phyloP scores from a whole-genome alignment of 2,113 vertebrate species.

The Tichodroma muraria region DNA sequence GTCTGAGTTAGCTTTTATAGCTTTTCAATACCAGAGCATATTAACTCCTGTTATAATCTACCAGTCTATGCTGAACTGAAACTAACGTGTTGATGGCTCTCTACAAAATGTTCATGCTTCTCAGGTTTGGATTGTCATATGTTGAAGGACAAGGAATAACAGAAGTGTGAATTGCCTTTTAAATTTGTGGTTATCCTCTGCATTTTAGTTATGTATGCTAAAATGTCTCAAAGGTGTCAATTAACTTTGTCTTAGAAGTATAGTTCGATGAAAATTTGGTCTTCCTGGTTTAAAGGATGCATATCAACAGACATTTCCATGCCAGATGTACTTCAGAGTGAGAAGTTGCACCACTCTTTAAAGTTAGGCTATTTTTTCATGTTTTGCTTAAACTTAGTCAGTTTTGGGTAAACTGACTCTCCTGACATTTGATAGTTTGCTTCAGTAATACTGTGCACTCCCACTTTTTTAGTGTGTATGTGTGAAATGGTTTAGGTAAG shows the following conservation, averaged over 20 bases:
- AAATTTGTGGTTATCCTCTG: not conserved
- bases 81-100: not conserved
- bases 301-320: not conserved
- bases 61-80: not conserved
- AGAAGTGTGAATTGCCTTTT: not conserved
- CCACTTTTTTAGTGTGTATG: not conserved
- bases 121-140: not conserved
- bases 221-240: not conserved
- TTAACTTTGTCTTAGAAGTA: not conserved
- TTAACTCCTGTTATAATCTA: not conserved
- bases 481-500: not conserved
- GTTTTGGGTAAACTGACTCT: not conserved
- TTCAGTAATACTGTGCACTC: not conserved
- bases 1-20: not conserved
- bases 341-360: not conserved
- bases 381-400: not conserved
- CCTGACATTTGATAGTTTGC: not conserved
- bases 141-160: not conserved
- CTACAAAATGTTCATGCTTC: not conserved
- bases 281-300: not conserved
- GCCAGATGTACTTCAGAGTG: not conserved
- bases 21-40: not conserved
- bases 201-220: not conserved
- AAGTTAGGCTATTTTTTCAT: not conserved
- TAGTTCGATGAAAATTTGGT: not conserved